Evolutionary conservation across 2,888 invertebrate genomes (phyloP).

Genomic region (Ophion obscuratus): DNA sequence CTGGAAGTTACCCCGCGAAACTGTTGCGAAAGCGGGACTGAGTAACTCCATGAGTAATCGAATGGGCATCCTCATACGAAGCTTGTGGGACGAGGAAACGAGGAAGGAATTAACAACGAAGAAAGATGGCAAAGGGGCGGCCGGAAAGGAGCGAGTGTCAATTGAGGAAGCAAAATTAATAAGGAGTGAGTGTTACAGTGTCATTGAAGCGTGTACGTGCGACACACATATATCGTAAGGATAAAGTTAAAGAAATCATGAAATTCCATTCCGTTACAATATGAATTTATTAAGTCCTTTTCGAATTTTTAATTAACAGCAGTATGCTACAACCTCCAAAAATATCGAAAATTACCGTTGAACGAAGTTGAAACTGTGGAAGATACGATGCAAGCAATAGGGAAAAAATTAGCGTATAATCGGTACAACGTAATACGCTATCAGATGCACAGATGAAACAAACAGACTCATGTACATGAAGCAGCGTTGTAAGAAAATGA

Average conservation of each 20-base stretch:
- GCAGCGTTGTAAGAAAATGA: conserved; percentile 18
- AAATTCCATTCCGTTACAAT: conserved; percentile 12
- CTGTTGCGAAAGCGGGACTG: conserved; percentile 7
- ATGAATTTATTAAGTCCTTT: conserved; percentile 16
- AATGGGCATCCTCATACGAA: conserved; percentile 26
- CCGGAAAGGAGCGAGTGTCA: conserved; percentile 30
- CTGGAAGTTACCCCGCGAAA: too few species aligned
- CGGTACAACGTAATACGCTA: conserved; percentile 33
- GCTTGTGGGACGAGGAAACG: conserved; percentile 27
- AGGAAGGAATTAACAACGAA: conserved; percentile 35
- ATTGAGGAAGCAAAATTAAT: conserved; percentile 12
- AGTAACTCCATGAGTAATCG: conserved; percentile 29
- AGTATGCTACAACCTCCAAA: conserved; percentile 19
- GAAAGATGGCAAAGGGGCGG: conserved; percentile 40
- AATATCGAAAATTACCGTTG: conserved; percentile 21
- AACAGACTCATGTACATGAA: conserved; percentile 8
- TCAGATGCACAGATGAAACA: neutral
- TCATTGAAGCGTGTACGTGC: conserved; percentile 11
- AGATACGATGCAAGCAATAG: conserved; percentile 27
- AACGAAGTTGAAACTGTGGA: conserved; percentile 10
- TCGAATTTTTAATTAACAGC: conserved; percentile 17
- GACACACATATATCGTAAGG: conserved; percentile 19
- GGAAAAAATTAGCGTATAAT: conserved; percentile 31
- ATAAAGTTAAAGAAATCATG: conserved; percentile 9
- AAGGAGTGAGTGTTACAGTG: conserved; percentile 29